These are phyloP conservation scores for Selene dorsalis DNA, from an alignment of 2,797 vertebrate genomes.

Conservation along the genomic window DNA sequence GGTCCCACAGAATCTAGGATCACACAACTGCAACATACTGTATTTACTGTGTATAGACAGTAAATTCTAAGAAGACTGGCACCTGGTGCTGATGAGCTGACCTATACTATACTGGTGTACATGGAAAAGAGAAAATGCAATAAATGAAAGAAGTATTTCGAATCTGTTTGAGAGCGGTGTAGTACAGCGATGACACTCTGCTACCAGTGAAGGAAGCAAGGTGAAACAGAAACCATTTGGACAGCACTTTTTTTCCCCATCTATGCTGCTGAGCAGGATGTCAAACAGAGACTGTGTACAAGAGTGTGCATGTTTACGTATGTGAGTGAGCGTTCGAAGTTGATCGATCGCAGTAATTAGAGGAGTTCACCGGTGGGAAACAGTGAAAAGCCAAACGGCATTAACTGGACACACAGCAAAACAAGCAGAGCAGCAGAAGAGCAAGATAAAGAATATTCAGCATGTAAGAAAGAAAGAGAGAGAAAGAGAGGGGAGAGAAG, in stretches of 20 bases:
- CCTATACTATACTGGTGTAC: neutral
- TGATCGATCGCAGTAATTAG: slow-evolving; percentile 62
- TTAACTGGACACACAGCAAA: slow-evolving; percentile 21
- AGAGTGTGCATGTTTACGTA: neutral
- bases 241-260: neutral
- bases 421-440: slow-evolving; percentile 19
- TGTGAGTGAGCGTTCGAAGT: slow-evolving; percentile 2
- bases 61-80: neutral
- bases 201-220: neutral
- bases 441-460: neutral
- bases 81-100: neutral
- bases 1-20: no score
- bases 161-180: neutral
- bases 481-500: slow-evolving; percentile 9
- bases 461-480: neutral
- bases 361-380: slow-evolving; percentile 46
- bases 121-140: neutral
- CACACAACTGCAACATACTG: neutral
- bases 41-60: neutral
- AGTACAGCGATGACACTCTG: neutral
- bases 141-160: neutral
- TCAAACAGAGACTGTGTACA: slow-evolving; percentile 1
- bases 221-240: slow-evolving; percentile 19
- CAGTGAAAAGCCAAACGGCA: slow-evolving; percentile 36
- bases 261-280: slow-evolving; percentile 4